Evolutionary conservation across 2,888 invertebrate species (phyloP).

Genomic region (Rhingia campestris): DNA sequence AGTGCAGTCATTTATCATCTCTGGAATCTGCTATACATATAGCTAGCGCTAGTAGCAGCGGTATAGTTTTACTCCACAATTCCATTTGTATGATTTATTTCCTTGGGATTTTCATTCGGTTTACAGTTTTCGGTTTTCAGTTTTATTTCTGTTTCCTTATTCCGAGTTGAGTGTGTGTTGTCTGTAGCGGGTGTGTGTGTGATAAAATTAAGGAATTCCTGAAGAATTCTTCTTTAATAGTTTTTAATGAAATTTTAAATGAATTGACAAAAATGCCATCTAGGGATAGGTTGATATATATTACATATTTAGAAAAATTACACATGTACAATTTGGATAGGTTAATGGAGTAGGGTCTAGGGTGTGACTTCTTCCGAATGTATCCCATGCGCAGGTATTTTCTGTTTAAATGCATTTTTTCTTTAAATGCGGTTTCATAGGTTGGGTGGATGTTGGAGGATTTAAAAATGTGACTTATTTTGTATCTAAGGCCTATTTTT

Average conservation of each 20-base stretch:
- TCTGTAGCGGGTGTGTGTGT: not conserved
- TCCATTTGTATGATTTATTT: conserved; percentile 73
- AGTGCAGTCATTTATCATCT: conserved; percentile 74
- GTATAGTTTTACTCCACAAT: conserved; percentile 58
- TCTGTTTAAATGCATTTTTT: not conserved
- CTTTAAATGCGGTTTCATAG: not conserved
- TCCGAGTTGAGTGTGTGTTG: not conserved
- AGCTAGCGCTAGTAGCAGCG: conserved; percentile 44
- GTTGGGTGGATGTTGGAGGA: not conserved
- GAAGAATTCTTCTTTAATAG: conserved; percentile 40
- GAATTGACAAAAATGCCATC: not conserved
- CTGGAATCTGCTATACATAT: conserved; percentile 50
- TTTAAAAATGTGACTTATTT: no score
- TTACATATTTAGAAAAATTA: not conserved
- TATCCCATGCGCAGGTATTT: not conserved
- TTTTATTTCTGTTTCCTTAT: conserved; percentile 26
- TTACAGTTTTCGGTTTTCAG: not conserved
- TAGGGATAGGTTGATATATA: not conserved
- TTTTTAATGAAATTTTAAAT: conserved; percentile 52
- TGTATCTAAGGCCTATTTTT: no score
- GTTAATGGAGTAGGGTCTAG: not conserved
- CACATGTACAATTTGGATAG: not conserved
- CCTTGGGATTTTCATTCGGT: conserved; percentile 48
- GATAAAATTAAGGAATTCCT: conserved; percentile 52
- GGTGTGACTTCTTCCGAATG: not conserved